A percentile compares a stretch with the other conserved stretches of the same genome.
phyloP scores from a whole-genome alignment of 2,797 vertebrate species.

The Catostomus latipinnis region DNA sequence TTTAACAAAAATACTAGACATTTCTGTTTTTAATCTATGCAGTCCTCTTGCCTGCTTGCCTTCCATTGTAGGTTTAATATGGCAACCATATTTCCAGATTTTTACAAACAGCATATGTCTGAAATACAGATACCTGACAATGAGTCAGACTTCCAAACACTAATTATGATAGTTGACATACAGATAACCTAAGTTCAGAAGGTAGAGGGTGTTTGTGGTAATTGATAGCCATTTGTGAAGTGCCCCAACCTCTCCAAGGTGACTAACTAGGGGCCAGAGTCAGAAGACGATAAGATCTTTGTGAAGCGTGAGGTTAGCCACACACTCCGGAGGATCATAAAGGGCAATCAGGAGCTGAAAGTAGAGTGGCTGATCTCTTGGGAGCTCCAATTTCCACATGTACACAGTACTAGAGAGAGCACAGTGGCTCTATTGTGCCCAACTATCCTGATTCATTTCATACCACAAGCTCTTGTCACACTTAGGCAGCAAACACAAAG shows the following conservation, averaged over 20 bases:
- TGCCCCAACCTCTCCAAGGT: constrained; percentile 45
- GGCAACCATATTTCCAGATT: neutral
- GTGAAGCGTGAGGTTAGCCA: constrained; percentile 42
- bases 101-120: too few relatives aligned
- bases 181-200: neutral
- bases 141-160: neutral
- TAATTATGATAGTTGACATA: constrained; percentile 10
- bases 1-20: neutral
- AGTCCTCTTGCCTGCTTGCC: neutral
- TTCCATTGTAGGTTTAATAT: neutral
- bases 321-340: constrained; percentile 50
- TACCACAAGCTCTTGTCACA: constrained; percentile 25
- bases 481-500: constrained; percentile 53
- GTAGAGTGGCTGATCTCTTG: constrained; percentile 46
- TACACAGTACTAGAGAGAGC: constrained; percentile 52
- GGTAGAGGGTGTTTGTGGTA: constrained; percentile 30
- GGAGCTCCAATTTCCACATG: constrained; percentile 58
- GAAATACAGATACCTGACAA: constrained; percentile 13
- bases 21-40: neutral
- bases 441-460: constrained; percentile 54
- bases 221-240: constrained; percentile 47
- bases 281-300: constrained; percentile 56
- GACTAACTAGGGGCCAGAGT: constrained; percentile 46
- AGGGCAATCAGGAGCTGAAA: constrained; percentile 58
- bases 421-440: constrained; percentile 52